Evolutionary conservation across 2,888 invertebrate genomes (phyloP), one percentile per base, ranked within the genome.

Genomic region (Petrophora chlorosata): DNA sequence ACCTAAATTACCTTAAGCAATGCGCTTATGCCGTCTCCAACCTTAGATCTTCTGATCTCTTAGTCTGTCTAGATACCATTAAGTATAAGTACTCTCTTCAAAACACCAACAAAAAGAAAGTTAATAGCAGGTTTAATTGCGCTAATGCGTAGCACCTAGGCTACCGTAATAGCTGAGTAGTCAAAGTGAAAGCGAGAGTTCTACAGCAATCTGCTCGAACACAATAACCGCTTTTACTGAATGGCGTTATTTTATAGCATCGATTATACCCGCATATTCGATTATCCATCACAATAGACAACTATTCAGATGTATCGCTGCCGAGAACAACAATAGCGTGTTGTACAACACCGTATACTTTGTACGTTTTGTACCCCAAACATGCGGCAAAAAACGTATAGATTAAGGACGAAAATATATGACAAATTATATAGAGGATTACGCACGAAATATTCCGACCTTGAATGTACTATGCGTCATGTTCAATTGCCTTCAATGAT

Each of bases 261-360:
- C 77, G 81, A 83, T 81, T 76, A 76, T 73, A 58, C 83, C 85
- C 85, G 82, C 83, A 83, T 83, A 73, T 81, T 79, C 81, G 76
- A 82, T 85, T 78, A 79, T 70, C 62, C 63, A 47, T 60, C 73
- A 83, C 79, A 85, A 85, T 76, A 56, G 79, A 65, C 58, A 61
- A 62, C 64, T 68, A 76, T 79, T 78, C 65, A 70, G 62, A 67
- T 67, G 65, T 64, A 63, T 60, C 70, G 73, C 70, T 75, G 63
- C 63, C 65, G 58, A 62, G 63, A 71, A 47, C 59, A 61, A 88
- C 83, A 87, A 87, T 76, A 54, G 74, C 61, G 59, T 78, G 80
- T 86, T 82, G 70, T 69, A 73, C 73, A 85, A 86, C 81, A 83
- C 61, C 63, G n/a, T 73, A 73, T 76, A 65, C 68, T 75, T 76